These are phyloP conservation scores for Eudyptes chrysolophus DNA, from an alignment of 2,113 vertebrate genomes.

Conservation along the genomic window DNA sequence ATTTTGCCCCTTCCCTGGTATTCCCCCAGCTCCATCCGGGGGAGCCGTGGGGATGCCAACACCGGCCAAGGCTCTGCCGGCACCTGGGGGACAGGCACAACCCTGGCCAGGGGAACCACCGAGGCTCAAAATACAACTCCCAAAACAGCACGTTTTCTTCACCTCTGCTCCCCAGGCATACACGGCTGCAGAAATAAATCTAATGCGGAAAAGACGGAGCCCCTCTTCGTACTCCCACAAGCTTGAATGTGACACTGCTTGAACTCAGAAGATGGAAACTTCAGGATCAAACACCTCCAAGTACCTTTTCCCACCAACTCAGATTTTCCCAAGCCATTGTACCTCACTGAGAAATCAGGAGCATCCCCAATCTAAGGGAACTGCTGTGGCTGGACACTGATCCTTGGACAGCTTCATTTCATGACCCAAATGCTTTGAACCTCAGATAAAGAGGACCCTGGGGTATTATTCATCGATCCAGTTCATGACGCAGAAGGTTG, in stretches of 20 bases:
- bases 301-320: background rate
- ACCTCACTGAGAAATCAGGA: background rate
- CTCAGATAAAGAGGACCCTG: background rate
- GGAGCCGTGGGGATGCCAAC: background rate
- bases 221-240: accelerated
- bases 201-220: accelerated
- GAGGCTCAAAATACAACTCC: accelerated
- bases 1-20: constrained; percentile 35
- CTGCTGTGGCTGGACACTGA: background rate
- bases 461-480: background rate
- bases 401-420: background rate
- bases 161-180: background rate
- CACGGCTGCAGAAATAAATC: background rate
- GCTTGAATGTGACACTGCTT: background rate
- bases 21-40: background rate
- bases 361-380: background rate
- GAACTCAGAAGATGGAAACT: background rate
- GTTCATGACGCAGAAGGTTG: background rate
- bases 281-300: accelerated
- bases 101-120: background rate
- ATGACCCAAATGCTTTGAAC: background rate
- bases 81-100: background rate
- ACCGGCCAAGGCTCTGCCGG: background rate
- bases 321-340: accelerated
- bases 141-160: background rate